Percentiles rank a stretch among this genome's conserved stretches.
Evolutionary conservation across 2,888 invertebrate genomes (phyloP).

Genomic region (Hofmannophila pseudospretella): DNA sequence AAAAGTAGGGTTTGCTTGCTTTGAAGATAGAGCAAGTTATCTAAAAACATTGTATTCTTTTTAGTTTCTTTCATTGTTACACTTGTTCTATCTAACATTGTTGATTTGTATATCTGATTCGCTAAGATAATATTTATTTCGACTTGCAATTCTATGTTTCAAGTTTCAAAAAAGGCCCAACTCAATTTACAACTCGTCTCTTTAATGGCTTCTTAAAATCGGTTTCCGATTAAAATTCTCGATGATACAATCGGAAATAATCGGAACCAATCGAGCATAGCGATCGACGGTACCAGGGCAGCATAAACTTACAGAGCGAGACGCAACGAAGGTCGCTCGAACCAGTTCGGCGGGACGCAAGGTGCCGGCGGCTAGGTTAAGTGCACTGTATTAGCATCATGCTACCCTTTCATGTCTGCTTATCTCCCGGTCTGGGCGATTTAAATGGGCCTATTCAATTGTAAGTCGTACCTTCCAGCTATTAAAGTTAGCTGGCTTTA

Average conservation of each 20-base stretch:
- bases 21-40: neutral
- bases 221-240: slow-evolving; percentile 7
- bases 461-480: slow-evolving; percentile 18
- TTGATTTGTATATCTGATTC: no score
- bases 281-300: slow-evolving; percentile 59
- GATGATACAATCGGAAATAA: slow-evolving; percentile 28
- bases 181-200: no score
- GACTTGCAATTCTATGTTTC: no score
- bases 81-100: neutral
- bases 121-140: no score
- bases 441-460: slow-evolving; percentile 68
- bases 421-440: slow-evolving; percentile 62
- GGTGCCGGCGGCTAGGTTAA: slow-evolving; percentile 70
- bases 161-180: no score
- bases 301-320: slow-evolving; percentile 55
- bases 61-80: neutral
- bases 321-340: slow-evolving; percentile 62
- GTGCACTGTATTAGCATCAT: slow-evolving; percentile 71
- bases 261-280: slow-evolving; percentile 57
- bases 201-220: no score
- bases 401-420: slow-evolving; percentile 70
- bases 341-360: slow-evolving; percentile 71
- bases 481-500: slow-evolving; percentile 2
- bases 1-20: neutral
- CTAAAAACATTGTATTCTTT: neutral